phyloP scores from a whole-genome alignment of 2,797 vertebrate genomes.

The Trachops cirrhosus region DNA sequence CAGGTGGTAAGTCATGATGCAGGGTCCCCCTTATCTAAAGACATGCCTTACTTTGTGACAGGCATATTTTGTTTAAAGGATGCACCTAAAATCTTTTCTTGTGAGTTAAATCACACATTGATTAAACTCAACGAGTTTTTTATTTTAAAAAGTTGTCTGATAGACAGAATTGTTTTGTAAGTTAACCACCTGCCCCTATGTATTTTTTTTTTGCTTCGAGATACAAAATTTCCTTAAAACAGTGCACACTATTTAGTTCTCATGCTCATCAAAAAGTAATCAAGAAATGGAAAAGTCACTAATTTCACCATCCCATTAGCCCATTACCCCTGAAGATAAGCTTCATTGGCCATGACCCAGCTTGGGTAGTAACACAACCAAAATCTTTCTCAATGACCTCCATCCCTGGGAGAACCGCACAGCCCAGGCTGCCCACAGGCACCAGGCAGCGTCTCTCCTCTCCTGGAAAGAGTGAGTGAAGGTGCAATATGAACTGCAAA shows the following conservation, averaged over 20 bases:
- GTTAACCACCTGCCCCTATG: neutral
- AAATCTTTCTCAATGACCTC: neutral
- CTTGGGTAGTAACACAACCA: neutral
- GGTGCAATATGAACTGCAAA: neutral
- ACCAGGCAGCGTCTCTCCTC: neutral
- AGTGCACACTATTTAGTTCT: neutral
- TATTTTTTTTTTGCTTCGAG: constrained; percentile 6
- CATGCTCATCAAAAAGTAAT: constrained; percentile 45
- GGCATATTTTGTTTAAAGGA: neutral
- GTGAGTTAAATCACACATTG: neutral
- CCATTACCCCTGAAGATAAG: neutral
- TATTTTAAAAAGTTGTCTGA: constrained; percentile 7
- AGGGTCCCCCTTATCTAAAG: neutral
- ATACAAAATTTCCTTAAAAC: constrained; percentile 44
- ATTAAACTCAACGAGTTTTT: neutral
- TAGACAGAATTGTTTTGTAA: neutral
- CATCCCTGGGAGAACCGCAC: neutral
- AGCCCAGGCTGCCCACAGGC: neutral
- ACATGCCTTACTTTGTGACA: neutral
- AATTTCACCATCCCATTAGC: neutral
- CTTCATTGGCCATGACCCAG: neutral
- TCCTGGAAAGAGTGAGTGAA: neutral
- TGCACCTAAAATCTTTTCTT: neutral
- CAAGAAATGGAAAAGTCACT: constrained; percentile 42
- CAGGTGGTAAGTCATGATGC: neutral